Conservation (phyloP, 2,113 vertebrate genomes). For the Probosciger aterrimus region DNA sequence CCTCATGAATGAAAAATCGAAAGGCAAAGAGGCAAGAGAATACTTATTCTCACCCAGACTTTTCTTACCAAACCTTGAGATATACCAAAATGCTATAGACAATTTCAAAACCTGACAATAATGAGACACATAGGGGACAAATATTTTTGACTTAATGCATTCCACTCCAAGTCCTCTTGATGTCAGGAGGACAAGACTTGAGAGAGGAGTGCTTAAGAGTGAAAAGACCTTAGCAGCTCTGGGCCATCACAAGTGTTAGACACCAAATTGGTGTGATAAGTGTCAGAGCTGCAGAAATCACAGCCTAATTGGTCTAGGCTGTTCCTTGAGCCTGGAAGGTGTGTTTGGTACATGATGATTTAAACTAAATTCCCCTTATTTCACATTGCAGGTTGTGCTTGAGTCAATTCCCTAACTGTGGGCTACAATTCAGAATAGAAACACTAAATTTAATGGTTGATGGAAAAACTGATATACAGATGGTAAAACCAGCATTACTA, state of each 20-base stretch:
- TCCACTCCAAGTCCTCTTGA: not conserved
- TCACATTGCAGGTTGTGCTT: not conserved
- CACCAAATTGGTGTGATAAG: not conserved
- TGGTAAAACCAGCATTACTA: not conserved
- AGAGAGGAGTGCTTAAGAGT: not conserved
- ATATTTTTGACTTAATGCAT: not conserved
- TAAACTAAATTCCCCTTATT: not conserved
- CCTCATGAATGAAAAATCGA: not conserved
- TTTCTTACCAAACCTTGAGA: not conserved
- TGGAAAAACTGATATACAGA: not conserved
- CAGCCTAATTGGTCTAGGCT: not conserved
- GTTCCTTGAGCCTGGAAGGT: not conserved
- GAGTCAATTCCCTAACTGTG: not conserved
- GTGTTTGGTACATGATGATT: not conserved
- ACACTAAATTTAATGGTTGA: not conserved
- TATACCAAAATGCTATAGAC: not conserved
- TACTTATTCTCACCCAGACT: not conserved
- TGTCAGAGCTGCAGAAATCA: not conserved
- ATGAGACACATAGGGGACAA: accelerated
- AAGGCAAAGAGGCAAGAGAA: not conserved
- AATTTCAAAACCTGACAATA: not conserved
- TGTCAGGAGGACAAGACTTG: not conserved
- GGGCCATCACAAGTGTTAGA: not conserved
- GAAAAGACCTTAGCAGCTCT: not conserved
- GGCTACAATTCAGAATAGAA: not conserved